Evolutionary conservation across 2,888 invertebrate species (phyloP).

Genomic region (Malacosoma neustria): DNA sequence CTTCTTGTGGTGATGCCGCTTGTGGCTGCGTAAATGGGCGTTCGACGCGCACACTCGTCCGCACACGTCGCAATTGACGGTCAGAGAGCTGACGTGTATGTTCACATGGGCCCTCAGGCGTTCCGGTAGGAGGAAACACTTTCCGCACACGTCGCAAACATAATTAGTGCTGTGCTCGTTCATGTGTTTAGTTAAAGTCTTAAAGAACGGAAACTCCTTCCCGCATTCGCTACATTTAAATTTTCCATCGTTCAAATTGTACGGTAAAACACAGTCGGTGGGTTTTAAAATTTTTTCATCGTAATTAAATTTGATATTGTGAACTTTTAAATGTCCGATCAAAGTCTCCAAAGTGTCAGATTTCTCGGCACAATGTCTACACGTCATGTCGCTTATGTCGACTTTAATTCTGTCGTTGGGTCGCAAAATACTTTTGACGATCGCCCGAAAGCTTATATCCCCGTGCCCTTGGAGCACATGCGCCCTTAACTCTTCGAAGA

Average conservation of each 20-base stretch:
- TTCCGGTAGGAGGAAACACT: conserved; percentile 42
- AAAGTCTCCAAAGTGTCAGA: not conserved
- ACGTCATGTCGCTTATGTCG: conserved; percentile 6
- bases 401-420: conserved; percentile 7
- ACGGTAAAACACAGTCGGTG: conserved; percentile 5
- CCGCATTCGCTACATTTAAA: conserved; percentile 16
- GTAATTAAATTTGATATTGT: conserved; percentile 6
- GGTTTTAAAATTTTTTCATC: conserved; percentile 6
- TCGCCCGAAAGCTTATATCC: conserved; percentile 21
- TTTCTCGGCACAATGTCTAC: conserved; percentile 3
- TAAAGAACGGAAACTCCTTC: conserved; percentile 27
- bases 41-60: conserved; percentile 4
- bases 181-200: conserved; percentile 33
- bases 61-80: conserved; percentile 4
- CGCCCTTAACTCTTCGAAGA: conserved; percentile 2
- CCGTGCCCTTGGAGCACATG: conserved; percentile 15
- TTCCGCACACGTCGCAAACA: conserved; percentile 46
- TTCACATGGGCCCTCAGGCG: conserved; percentile 36
- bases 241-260: conserved; percentile 4
- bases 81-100: not conserved
- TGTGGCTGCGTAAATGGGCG: conserved; percentile 4
- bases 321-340: conserved; percentile 4
- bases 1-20: conserved; percentile 12
- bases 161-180: conserved; percentile 44
- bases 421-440: conserved; percentile 5